phyloP scores from a whole-genome alignment of 1,140 invertebrate genomes.

The Camponotus floridanus region DNA sequence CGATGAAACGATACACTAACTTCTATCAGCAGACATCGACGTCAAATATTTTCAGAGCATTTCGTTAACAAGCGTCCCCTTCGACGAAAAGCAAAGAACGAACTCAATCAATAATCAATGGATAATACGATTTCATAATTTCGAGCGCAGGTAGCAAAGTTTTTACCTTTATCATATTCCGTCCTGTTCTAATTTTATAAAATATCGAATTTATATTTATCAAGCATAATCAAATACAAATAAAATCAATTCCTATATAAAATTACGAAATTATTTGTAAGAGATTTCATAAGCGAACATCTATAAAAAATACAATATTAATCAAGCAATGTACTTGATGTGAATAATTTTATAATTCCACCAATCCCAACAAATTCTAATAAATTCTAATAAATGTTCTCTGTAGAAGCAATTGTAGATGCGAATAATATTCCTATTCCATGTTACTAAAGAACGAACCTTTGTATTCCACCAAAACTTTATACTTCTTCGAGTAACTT shows the following conservation, averaged over 20 bases:
- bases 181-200: not conserved
- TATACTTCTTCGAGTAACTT: constrained; percentile 30
- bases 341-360: constrained; percentile 3
- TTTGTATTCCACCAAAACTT: constrained; percentile 43
- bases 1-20: not conserved
- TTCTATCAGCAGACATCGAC: constrained; percentile 14
- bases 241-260: not conserved
- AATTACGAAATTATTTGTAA: not conserved
- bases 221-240: not conserved
- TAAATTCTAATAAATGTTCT: constrained; percentile 24
- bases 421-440: constrained; percentile 35
- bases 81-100: not conserved
- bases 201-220: not conserved
- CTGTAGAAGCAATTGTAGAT: constrained; percentile 16
- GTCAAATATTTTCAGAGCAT: constrained; percentile 15
- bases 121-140: constrained; percentile 22
- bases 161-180: not conserved
- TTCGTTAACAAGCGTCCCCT: constrained; percentile 26
- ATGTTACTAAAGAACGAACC: constrained; percentile 28
- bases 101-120: constrained; percentile 27
- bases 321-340: not conserved
- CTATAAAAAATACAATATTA: not conserved
- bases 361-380: constrained; percentile 8
- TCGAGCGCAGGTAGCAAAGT: not conserved
- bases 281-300: not conserved